Conservation (phyloP, 2,888 invertebrate genomes). For the Drosophila mulleri region DNA sequence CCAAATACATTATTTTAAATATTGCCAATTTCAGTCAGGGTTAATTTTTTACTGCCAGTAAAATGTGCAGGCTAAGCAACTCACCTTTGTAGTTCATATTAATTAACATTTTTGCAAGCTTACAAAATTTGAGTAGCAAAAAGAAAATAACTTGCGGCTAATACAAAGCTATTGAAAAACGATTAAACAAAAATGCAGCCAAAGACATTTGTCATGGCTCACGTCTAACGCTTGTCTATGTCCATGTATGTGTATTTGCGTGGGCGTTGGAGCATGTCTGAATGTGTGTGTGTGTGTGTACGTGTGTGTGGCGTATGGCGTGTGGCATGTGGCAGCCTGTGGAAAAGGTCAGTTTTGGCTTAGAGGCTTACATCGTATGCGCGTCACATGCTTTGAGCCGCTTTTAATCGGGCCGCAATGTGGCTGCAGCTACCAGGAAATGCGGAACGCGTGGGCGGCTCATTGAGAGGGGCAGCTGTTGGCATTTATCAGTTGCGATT, state of each 20-base stretch:
- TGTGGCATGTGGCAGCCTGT: slow-evolving; percentile 35
- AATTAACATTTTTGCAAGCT: slow-evolving; percentile 16
- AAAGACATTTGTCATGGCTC: slow-evolving; percentile 41
- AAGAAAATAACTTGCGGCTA: slow-evolving; percentile 47
- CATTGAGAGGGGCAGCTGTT: background rate
- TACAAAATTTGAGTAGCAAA: slow-evolving; percentile 35
- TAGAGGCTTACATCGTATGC: slow-evolving; percentile 60
- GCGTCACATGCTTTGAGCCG: slow-evolving; percentile 48
- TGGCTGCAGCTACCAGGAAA: slow-evolving; percentile 34
- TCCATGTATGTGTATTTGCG: slow-evolving; percentile 12
- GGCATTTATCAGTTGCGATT: slow-evolving; percentile 36
- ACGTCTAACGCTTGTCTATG: slow-evolving; percentile 14
- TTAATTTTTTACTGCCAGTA: background rate
- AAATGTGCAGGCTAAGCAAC: background rate
- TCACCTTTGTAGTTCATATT: background rate
- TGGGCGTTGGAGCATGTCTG: slow-evolving; percentile 25
- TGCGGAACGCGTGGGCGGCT: background rate
- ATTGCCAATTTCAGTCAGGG: background rate
- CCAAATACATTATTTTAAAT: no score
- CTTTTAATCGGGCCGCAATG: slow-evolving; percentile 55
- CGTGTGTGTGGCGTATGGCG: slow-evolving; percentile 17
- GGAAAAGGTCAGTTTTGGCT: slow-evolving; percentile 70
- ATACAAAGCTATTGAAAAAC: slow-evolving; percentile 63
- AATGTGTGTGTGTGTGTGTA: slow-evolving; percentile 14
- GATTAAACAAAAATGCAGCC: slow-evolving; percentile 56